Percentiles rank a stretch among this genome's conserved stretches.
Conservation (phyloP, 2,797 vertebrate species). For the Sebastiscus tertius region DNA sequence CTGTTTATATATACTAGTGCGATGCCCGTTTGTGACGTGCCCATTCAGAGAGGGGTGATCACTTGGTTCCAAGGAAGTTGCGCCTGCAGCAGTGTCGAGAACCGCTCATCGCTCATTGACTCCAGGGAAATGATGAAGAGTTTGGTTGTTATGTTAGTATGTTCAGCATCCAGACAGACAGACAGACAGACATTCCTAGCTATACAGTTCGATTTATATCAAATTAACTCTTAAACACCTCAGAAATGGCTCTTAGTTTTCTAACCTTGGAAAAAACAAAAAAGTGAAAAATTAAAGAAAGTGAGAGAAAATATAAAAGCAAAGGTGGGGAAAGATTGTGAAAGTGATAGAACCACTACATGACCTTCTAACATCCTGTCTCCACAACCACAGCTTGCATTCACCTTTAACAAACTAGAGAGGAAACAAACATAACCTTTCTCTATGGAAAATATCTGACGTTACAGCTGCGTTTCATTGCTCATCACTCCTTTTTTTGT, state of each 20-base stretch:
- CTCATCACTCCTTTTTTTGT: constrained; percentile 32
- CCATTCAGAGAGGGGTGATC: too few species aligned
- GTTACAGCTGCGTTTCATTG: constrained; percentile 8
- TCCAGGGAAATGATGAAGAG: too few species aligned
- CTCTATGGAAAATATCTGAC: constrained; percentile 58
- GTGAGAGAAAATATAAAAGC: constrained; percentile 8
- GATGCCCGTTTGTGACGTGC: too few species aligned
- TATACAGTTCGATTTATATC: background rate
- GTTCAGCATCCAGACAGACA: too few species aligned
- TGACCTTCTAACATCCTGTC: constrained; percentile 70
- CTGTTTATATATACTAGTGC: too few species aligned
- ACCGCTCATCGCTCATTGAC: too few species aligned
- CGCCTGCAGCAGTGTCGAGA: too few species aligned
- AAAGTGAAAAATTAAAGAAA: background rate
- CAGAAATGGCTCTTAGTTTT: background rate
- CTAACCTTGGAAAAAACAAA: background rate
- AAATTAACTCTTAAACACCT: background rate
- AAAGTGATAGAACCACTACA: constrained; percentile 24
- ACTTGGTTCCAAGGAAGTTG: too few species aligned
- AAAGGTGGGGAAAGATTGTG: background rate
- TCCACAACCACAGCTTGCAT: constrained; percentile 46
- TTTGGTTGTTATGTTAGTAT: too few species aligned
- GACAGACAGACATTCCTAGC: too few species aligned
- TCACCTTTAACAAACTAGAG: constrained; percentile 34
- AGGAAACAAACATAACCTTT: constrained; percentile 55